Percentiles rank a stretch among this genome's conserved stretches.
phyloP scores from a whole-genome alignment of 2,888 invertebrate species.

The Quadriops clusia region DNA sequence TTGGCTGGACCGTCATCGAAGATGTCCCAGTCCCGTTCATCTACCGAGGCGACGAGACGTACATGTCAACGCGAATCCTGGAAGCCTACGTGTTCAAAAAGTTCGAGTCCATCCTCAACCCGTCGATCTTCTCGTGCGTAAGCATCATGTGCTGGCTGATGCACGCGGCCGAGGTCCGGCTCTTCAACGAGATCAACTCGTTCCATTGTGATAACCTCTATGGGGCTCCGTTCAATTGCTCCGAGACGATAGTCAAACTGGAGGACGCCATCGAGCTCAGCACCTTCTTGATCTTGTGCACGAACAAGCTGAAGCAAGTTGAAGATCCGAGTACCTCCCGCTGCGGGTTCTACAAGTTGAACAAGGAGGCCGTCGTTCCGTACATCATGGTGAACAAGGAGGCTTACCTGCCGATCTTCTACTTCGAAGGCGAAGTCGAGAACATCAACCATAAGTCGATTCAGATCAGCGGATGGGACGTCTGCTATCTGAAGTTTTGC shows the following conservation, averaged over 20 bases:
- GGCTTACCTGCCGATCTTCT: constrained; percentile 14
- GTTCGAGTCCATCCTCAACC: constrained; percentile 8
- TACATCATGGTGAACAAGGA: constrained; percentile 9
- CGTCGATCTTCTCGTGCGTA: constrained; percentile 9
- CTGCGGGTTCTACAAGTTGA: constrained; percentile 14
- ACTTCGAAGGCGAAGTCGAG: constrained; percentile 12
- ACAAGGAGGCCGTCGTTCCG: constrained; percentile 10
- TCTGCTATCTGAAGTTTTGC: constrained; percentile 12
- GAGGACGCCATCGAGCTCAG: constrained; percentile 8
- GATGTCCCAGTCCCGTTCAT: constrained; percentile 9
- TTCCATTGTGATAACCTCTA: constrained; percentile 10
- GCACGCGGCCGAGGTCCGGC: constrained; percentile 9
- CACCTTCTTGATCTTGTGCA: constrained; percentile 3
- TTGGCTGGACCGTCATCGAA: constrained; percentile 11
- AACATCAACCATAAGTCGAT: constrained; percentile 8
- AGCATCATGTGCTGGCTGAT: constrained; percentile 5
- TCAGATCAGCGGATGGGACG: constrained; percentile 12
- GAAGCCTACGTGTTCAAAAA: constrained; percentile 6
- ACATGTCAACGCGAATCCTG: constrained; percentile 9
- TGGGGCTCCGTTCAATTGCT: constrained; percentile 7
- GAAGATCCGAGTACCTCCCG: constrained; percentile 2
- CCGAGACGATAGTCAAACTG: constrained; percentile 8
- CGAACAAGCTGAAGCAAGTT: constrained; percentile 4
- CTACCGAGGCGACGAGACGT: constrained; percentile 9
- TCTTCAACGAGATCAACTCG: constrained; percentile 13